Conservation (phyloP, 2,888 invertebrate genomes). For the Nomada hirtipes region DNA sequence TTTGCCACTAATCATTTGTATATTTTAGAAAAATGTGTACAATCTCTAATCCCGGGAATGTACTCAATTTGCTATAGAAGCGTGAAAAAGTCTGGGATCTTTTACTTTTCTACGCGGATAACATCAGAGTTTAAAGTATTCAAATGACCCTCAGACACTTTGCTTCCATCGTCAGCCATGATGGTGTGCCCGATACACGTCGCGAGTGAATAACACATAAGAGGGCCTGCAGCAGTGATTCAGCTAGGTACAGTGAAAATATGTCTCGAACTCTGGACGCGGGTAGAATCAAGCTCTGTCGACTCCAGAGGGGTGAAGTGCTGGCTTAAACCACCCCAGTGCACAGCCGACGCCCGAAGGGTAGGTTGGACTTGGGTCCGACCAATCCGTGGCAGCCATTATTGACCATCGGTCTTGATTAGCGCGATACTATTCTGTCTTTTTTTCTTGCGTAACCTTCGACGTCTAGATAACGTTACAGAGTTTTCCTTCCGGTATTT, state of each 20-base stretch:
- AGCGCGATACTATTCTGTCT: constrained; percentile 61
- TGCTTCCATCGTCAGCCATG: constrained; percentile 9
- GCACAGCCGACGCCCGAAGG: constrained; percentile 63
- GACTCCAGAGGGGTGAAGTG: constrained; percentile 53
- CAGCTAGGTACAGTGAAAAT: constrained; percentile 74
- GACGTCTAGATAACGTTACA: constrained; percentile 37
- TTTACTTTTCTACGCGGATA: not conserved
- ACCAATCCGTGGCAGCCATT: constrained; percentile 75
- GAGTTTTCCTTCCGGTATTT: constrained; percentile 17
- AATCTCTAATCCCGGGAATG: no score
- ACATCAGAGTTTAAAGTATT: not conserved
- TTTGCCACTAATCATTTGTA: no score
- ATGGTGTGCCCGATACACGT: not conserved
- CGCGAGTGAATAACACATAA: constrained; percentile 39
- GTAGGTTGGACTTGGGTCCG: constrained; percentile 67
- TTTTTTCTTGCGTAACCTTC: constrained; percentile 48
- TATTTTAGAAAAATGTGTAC: no score
- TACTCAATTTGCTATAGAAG: not conserved
- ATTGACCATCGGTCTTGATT: constrained; percentile 76
- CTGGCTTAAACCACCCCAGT: constrained; percentile 67
- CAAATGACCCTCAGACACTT: not conserved
- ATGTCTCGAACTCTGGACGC: constrained; percentile 65
- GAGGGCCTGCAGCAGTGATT: constrained; percentile 68
- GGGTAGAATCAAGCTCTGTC: constrained; percentile 56
- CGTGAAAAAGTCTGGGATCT: not conserved